Conservation (phyloP, 2,888 invertebrate genomes). For the Galeruca laticollis region DNA sequence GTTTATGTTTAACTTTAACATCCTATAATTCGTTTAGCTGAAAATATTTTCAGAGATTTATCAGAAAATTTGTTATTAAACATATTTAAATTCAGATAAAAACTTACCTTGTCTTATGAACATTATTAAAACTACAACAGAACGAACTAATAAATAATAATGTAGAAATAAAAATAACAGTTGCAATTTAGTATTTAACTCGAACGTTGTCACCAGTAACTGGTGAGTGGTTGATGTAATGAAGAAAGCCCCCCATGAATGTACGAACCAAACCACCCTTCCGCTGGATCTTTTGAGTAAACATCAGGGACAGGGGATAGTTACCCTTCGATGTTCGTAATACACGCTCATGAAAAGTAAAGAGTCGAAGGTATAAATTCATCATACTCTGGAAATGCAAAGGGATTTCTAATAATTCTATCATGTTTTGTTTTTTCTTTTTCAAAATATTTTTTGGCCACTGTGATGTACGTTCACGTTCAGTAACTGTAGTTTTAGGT, state of each 20-base stretch:
- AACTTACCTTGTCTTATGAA: not conserved
- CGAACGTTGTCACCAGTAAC: conserved; percentile 43
- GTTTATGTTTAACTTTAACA: no score
- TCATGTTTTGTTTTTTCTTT: not conserved
- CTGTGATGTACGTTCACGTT: no score
- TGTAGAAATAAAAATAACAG: not conserved
- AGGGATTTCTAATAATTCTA: conserved; percentile 13
- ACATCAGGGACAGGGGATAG: conserved; percentile 52
- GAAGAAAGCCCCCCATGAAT: conserved; percentile 42
- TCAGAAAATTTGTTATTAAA: not conserved
- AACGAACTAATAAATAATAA: conserved; percentile 4
- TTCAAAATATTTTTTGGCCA: no score
- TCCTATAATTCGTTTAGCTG: no score
- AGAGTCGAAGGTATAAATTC: conserved; percentile 28
- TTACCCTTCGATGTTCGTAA: conserved; percentile 43
- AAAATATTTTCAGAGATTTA: no score
- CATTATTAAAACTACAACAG: not conserved
- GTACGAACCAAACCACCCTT: conserved; percentile 42
- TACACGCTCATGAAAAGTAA: conserved; percentile 42
- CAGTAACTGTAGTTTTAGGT: no score
- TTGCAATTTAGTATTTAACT: conserved; percentile 1
- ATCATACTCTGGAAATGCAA: conserved; percentile 13
- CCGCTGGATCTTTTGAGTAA: conserved; percentile 57
- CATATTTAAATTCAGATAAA: not conserved
- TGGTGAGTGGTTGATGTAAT: conserved; percentile 41